phyloP scores from a whole-genome alignment of 2,888 invertebrate genomes.

The Cerastis rubricosa region DNA sequence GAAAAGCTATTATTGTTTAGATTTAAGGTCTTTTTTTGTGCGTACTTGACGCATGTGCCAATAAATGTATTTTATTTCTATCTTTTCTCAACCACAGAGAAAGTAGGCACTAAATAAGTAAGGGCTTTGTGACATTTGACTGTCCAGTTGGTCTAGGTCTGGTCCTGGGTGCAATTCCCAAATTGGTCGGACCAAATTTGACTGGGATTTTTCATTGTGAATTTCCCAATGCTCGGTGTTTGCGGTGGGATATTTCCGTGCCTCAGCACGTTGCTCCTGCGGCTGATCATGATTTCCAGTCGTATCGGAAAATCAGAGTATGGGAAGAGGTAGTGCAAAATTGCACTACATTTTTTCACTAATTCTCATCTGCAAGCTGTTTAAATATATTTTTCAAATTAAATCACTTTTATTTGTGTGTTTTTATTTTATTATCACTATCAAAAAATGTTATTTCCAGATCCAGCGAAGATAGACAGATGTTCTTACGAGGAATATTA shows the following conservation, averaged over 20 bases:
- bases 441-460: constrained; percentile 68
- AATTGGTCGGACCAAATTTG: too few species aligned
- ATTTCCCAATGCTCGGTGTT: not conserved
- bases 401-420: too few species aligned
- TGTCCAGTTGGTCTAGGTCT: not conserved
- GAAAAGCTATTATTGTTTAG: not conserved
- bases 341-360: not conserved
- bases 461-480: constrained; percentile 90
- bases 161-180: too few species aligned
- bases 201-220: not conserved
- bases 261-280: not conserved
- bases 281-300: not conserved
- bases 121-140: not conserved
- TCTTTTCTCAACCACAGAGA: not conserved
- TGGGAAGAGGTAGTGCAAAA: not conserved
- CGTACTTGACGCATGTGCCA: not conserved
- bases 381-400: too few species aligned
- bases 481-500: constrained; percentile 95
- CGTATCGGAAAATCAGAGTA: not conserved
- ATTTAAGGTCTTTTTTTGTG: not conserved
- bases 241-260: not conserved
- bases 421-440: not conserved
- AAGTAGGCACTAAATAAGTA: not conserved
- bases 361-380: not conserved
- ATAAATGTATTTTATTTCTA: not conserved